A percentile compares a stretch with the other conserved stretches of the same genome.
These are phyloP conservation scores for Anolis carolinensis DNA, from an alignment of 2,113 vertebrate genomes.

Conservation along the genomic window DNA sequence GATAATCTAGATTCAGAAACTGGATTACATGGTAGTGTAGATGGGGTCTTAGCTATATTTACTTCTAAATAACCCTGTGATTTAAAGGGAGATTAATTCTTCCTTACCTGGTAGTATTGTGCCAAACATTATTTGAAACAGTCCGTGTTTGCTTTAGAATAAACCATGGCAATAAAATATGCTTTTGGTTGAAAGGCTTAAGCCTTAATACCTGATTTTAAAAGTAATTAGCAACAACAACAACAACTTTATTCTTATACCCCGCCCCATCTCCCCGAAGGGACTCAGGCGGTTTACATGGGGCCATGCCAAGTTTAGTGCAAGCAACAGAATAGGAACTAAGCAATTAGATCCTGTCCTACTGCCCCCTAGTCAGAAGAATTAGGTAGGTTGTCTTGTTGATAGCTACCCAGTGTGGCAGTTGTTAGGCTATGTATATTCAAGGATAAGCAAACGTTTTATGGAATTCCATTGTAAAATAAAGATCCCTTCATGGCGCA, in stretches of 20 bases:
- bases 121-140: neutral
- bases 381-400: neutral
- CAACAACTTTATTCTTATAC: too few relatives aligned
- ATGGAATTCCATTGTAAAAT: neutral
- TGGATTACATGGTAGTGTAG: too few relatives aligned
- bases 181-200: neutral
- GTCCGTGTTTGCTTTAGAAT: neutral
- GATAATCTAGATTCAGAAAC: too few relatives aligned
- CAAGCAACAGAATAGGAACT: neutral
- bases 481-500: neutral
- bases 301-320: too few relatives aligned
- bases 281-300: too few relatives aligned
- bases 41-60: neutral
- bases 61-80: neutral
- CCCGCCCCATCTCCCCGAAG: too few relatives aligned
- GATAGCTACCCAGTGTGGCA: neutral
- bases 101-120: neutral
- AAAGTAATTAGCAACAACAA: neutral
- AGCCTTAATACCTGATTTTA: neutral
- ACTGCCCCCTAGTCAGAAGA: neutral
- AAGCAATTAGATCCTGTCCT: neutral
- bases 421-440: neutral
- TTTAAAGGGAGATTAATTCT: neutral
- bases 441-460: neutral
- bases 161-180: neutral